Conservation (phyloP, 2,888 invertebrate species). For the Hyles lineata region DNA sequence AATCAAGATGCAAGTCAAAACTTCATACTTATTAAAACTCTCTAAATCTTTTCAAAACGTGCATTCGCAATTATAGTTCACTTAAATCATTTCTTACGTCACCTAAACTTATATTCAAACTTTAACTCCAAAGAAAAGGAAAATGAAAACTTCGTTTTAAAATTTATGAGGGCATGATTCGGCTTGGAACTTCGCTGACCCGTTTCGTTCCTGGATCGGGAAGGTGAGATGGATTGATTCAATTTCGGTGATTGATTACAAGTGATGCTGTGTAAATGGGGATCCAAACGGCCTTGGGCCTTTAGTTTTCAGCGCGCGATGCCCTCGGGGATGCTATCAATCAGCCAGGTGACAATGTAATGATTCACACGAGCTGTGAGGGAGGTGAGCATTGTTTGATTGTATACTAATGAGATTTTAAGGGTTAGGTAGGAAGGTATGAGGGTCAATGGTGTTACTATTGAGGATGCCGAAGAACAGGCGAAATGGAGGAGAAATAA, state of each 20-base stretch:
- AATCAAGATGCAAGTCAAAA: too few species aligned
- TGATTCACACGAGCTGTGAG: neutral
- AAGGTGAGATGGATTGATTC: constrained; percentile 28
- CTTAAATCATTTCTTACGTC: neutral
- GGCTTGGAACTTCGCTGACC: neutral
- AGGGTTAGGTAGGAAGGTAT: too few species aligned
- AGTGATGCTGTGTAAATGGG: constrained; percentile 24
- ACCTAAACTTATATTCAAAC: neutral
- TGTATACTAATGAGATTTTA: neutral
- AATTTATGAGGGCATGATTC: neutral
- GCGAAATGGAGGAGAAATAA: too few species aligned
- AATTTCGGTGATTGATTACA: constrained; percentile 30
- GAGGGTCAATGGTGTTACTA: too few species aligned
- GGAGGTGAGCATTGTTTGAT: neutral
- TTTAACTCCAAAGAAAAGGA: neutral
- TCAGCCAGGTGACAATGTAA: constrained; percentile 7
- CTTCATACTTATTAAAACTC: too few species aligned
- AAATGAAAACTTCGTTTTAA: neutral
- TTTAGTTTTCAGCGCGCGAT: constrained; percentile 18
- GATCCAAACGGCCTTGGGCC: constrained; percentile 18
- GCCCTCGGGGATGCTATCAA: constrained; percentile 4
- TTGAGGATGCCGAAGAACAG: too few species aligned
- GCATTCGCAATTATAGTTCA: too few species aligned
- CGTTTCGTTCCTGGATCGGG: neutral
- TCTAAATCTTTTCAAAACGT: too few species aligned